Evolutionary conservation across 2,888 invertebrate genomes (phyloP).

Genomic region (Cephonodes hylas): DNA sequence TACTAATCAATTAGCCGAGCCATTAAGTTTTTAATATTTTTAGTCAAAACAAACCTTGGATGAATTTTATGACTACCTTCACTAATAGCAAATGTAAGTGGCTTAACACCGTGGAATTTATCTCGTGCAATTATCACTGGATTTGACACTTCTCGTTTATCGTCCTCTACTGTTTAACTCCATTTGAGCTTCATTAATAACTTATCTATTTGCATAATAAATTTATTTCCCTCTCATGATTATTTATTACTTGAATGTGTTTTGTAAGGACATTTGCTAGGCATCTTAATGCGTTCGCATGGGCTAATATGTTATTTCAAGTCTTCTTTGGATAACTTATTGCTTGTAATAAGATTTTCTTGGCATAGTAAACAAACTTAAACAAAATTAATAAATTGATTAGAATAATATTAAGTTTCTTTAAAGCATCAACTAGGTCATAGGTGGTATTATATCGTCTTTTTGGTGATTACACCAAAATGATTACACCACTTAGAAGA

Average conservation of each 20-base stretch:
- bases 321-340: background rate
- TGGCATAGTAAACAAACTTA: background rate
- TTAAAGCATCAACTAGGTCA: background rate
- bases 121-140: background rate
- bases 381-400: background rate
- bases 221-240: slow-evolving; percentile 7
- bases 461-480: no score
- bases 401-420: background rate
- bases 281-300: background rate
- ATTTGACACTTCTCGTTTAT: background rate
- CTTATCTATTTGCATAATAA: slow-evolving; percentile 11
- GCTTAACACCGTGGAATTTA: background rate
- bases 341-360: background rate
- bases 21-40: background rate
- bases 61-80: background rate
- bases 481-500: no score
- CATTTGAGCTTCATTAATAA: slow-evolving; percentile 5
- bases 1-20: background rate
- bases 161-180: background rate
- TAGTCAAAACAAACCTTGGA: background rate
- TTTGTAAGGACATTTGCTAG: background rate
- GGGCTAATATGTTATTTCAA: background rate
- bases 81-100: background rate
- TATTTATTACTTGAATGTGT: slow-evolving; percentile 8
- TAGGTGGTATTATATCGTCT: no score